A percentile compares a stretch with the other conserved stretches of the same genome.
These are phyloP conservation scores for Lampropteryx suffumata DNA, from an alignment of 2,888 invertebrate species.

Conservation along the genomic window DNA sequence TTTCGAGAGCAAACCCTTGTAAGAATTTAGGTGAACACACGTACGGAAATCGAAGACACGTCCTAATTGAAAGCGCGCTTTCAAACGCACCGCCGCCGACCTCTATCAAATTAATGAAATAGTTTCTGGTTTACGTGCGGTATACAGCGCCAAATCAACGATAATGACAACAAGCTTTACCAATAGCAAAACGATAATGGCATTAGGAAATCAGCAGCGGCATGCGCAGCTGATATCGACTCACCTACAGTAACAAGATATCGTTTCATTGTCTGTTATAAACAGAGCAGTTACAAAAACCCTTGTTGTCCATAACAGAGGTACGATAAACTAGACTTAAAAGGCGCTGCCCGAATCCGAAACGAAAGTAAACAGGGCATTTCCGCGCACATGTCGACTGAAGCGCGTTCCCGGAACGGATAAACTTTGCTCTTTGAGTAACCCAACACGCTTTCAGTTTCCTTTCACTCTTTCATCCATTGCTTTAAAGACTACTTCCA, in stretches of 20 bases:
- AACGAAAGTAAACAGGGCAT: slow-evolving; percentile 66
- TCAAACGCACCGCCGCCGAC: slow-evolving; percentile 56
- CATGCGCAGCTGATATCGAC: slow-evolving; percentile 41
- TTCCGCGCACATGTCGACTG: slow-evolving; percentile 66
- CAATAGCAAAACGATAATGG: slow-evolving; percentile 42
- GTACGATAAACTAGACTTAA: slow-evolving; percentile 63
- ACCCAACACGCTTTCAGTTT: slow-evolving; percentile 43
- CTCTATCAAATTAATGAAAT: slow-evolving; percentile 64
- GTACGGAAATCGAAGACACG: slow-evolving; percentile 62
- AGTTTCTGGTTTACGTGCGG: slow-evolving; percentile 33
- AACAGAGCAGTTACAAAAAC: slow-evolving; percentile 65
- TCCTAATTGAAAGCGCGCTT: slow-evolving; percentile 68
- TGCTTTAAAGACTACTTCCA: slow-evolving; percentile 20
- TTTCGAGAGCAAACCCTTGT: slow-evolving; percentile 74
- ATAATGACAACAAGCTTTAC: slow-evolving; percentile 36
- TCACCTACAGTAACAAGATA: slow-evolving; percentile 51
- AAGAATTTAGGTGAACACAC: slow-evolving; percentile 67
- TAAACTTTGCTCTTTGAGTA: slow-evolving; percentile 49
- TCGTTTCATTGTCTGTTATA: slow-evolving; percentile 57
- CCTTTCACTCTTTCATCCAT: slow-evolving; percentile 30
- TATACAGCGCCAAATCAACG: slow-evolving; percentile 1
- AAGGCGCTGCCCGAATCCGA: slow-evolving; percentile 69
- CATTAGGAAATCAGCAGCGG: slow-evolving; percentile 47
- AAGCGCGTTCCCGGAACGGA: slow-evolving; percentile 46
- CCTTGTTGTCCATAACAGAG: slow-evolving; percentile 58